Evolutionary conservation across 1,140 invertebrate species (phyloP), one percentile per base, ranked within the genome.

Genomic region (Musca domestica): DNA sequence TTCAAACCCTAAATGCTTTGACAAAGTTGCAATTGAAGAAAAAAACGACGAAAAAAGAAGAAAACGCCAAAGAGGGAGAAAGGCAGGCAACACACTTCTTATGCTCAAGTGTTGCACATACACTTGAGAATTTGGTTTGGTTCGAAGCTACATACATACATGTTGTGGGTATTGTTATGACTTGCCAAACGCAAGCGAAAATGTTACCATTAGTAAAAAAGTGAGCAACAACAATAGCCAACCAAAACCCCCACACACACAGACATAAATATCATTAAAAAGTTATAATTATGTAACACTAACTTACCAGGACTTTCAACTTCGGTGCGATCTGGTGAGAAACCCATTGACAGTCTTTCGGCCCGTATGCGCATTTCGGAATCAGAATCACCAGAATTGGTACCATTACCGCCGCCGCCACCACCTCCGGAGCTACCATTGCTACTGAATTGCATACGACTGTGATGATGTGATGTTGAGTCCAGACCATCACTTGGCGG

Each of bases 241-340:
- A n/a, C n/a, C n/a, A 17, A 23, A 15, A n/a, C 17, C 30, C 17
- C n/a, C 52, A 1, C 49, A 2, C 6, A n/a, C n/a, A n/a, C 6
- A 20, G 12, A 20, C 2, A 19, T 19, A 22, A 23, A 58, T n/a
- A 58, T 4, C n/a, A n/a, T n/a, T n/a, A 1, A 54, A 54, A 54
- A 15, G 10, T 9, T 1, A 49, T 20, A 51, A 51, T 23, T n/a
- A 15, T 25, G 20, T 3, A 68, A 30, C 23, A 46, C 34, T 64
- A 3, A 73, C 80, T 82, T 76, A 82, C 80, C 80, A 46, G 80
- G 80, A 78, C 80, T 82, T 69, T 81, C 79, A 70, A 80, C 71
- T 58, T 82, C 80, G 49, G 75, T 81, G 63, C 80, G 77, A 69
- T 78, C 78, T 19, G 80, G 80, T 56, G 80, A 82, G 69, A 78